A percentile compares a stretch with the other conserved stretches of the same genome.
These are phyloP conservation scores for Hydropotes inermis DNA, from an alignment of 2,113 vertebrate genomes.

Conservation along the genomic window DNA sequence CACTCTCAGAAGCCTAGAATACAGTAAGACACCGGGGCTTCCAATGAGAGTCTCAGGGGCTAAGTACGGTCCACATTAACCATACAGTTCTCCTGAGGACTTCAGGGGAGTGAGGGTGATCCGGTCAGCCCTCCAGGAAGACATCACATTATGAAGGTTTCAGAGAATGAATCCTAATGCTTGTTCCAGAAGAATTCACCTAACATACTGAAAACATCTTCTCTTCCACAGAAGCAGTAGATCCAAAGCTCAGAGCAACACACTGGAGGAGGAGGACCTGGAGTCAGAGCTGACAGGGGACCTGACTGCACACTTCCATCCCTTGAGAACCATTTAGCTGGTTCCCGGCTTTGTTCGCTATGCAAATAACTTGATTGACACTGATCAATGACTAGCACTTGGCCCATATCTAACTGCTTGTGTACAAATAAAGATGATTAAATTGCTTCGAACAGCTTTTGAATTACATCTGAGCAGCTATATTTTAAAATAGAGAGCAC, in stretches of 20 bases:
- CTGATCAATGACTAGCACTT: constrained; percentile 37
- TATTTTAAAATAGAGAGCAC: constrained; percentile 47
- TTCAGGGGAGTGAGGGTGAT: neutral
- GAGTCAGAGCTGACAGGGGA: neutral
- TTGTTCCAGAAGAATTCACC: neutral
- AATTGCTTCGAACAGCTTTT: constrained; percentile 51
- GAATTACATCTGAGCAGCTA: constrained; percentile 31
- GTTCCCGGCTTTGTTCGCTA: constrained; percentile 27
- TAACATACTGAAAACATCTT: neutral
- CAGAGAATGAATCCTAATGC: neutral
- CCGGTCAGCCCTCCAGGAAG: neutral
- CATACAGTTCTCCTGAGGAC: neutral
- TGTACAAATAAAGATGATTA: constrained; percentile 54
- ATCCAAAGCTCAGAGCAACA: neutral
- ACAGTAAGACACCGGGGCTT: neutral
- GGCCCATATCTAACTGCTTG: neutral
- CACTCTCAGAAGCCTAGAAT: neutral
- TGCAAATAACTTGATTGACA: constrained; percentile 14
- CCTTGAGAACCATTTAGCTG: neutral
- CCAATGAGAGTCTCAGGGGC: neutral
- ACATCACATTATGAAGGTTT: neutral
- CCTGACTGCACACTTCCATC: neutral
- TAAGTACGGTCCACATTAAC: neutral
- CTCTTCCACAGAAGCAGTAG: neutral
- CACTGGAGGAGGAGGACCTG: neutral